phyloP scores from a whole-genome alignment of 2,888 invertebrate genomes.

The Volucella bombylans region DNA sequence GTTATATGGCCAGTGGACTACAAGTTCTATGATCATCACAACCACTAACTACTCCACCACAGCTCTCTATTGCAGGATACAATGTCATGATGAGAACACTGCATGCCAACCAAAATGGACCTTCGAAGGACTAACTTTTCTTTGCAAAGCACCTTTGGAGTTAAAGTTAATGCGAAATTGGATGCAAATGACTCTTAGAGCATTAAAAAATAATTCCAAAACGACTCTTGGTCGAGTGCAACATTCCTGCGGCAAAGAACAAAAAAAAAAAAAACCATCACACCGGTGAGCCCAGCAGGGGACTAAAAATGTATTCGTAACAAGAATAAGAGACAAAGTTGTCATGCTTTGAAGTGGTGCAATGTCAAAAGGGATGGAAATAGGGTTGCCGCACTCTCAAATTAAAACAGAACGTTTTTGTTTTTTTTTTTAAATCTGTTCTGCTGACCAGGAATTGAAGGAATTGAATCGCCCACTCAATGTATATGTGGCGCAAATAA shows the following conservation, averaged over 20 bases:
- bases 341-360: slow-evolving; percentile 5
- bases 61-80: slow-evolving; percentile 50
- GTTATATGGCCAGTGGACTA: slow-evolving; percentile 56
- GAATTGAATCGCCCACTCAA: too few species aligned
- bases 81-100: slow-evolving; percentile 17
- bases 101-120: slow-evolving; percentile 59
- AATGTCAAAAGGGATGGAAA: background rate
- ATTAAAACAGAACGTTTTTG: too few species aligned
- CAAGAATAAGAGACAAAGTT: slow-evolving; percentile 28
- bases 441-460: too few species aligned
- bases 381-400: too few species aligned
- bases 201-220: slow-evolving; percentile 74
- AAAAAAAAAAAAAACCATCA: slow-evolving; percentile 20
- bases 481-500: too few species aligned
- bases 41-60: slow-evolving; percentile 24
- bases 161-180: slow-evolving; percentile 72
- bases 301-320: slow-evolving; percentile 15
- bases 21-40: slow-evolving; percentile 49
- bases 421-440: too few species aligned
- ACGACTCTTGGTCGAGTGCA: slow-evolving; percentile 62
- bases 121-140: slow-evolving; percentile 65
- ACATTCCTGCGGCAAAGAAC: slow-evolving; percentile 26
- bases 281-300: background rate
- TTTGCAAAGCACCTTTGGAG: slow-evolving; percentile 68
- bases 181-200: slow-evolving; percentile 74